Evolutionary conservation across 2,797 vertebrate species (phyloP).

Genomic region (Dromococcyx pavoninus): DNA sequence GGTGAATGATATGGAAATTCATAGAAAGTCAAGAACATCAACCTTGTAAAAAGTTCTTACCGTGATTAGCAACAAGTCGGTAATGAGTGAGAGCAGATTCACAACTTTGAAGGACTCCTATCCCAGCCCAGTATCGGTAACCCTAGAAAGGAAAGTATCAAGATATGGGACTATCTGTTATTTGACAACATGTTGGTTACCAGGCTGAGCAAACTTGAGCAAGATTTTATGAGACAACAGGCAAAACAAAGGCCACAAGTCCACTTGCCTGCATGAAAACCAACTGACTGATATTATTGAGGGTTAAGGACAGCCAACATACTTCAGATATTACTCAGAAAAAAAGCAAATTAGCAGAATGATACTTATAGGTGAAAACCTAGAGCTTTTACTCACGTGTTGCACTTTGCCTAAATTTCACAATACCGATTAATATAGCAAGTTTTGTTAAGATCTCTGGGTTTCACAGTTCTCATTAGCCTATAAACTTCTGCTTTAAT

Average conservation of each 20-base stretch:
- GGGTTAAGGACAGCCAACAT: not conserved
- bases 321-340: not conserved
- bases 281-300: not conserved
- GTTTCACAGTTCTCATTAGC: not conserved
- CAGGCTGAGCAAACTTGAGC: not conserved
- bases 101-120: slow-evolving; percentile 96
- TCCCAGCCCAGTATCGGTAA: slow-evolving; percentile 96
- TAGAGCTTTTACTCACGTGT: not conserved
- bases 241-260: not conserved
- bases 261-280: not conserved
- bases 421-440: not conserved
- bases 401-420: not conserved
- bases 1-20: not conserved
- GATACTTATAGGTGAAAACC: not conserved
- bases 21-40: not conserved
- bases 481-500: not conserved
- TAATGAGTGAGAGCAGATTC: slow-evolving; percentile 98
- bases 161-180: not conserved
- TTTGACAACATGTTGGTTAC: not conserved
- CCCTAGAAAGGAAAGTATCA: slow-evolving; percentile 78
- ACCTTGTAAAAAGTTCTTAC: slow-evolving; percentile 69
- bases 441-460: not conserved
- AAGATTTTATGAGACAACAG: not conserved
- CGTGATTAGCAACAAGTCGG: slow-evolving; percentile 93
- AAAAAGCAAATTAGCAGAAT: not conserved